Conservation (phyloP, 2,797 vertebrate species). For the Aplochiton taeniatus region DNA sequence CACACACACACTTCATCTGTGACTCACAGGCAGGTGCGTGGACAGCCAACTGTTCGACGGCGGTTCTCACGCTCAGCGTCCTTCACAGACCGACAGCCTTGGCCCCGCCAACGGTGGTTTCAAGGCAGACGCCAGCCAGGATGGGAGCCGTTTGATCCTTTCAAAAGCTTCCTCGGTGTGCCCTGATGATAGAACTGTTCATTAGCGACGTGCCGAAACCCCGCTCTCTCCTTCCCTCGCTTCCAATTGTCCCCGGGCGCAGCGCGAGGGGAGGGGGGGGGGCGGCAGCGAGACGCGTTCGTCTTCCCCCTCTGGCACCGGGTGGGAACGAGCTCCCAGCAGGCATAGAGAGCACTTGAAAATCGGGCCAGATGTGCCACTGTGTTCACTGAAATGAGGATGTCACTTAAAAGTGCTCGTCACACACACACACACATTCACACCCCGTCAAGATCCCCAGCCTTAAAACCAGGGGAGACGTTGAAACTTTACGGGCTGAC, state of each 20-base stretch:
- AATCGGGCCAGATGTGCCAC: slow-evolving; percentile 32
- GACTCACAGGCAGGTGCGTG: no score
- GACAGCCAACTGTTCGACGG: no score
- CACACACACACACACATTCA: no score
- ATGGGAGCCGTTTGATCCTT: slow-evolving; percentile 20
- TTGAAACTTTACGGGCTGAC: no score
- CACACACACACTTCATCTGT: background rate
- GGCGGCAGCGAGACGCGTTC: slow-evolving; percentile 34
- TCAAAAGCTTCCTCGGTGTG: slow-evolving; percentile 19
- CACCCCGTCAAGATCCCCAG: no score
- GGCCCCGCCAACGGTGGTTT: no score
- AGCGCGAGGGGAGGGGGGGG: slow-evolving; percentile 4
- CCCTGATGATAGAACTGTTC: slow-evolving; percentile 44
- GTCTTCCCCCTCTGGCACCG: slow-evolving; percentile 18
- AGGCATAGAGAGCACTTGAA: slow-evolving; percentile 20
- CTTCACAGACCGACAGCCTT: no score
- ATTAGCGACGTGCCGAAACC: slow-evolving; percentile 33
- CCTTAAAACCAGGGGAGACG: no score
- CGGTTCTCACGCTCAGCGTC: no score
- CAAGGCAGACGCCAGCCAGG: background rate
- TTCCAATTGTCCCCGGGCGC: slow-evolving; percentile 49
- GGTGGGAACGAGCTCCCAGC: slow-evolving; percentile 35
- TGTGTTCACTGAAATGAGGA: slow-evolving; percentile 33
- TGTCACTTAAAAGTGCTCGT: slow-evolving; percentile 15
- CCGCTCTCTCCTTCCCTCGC: slow-evolving; percentile 10